Conservation (phyloP, 2,888 invertebrate genomes). For the Rotaria macrura region DNA sequence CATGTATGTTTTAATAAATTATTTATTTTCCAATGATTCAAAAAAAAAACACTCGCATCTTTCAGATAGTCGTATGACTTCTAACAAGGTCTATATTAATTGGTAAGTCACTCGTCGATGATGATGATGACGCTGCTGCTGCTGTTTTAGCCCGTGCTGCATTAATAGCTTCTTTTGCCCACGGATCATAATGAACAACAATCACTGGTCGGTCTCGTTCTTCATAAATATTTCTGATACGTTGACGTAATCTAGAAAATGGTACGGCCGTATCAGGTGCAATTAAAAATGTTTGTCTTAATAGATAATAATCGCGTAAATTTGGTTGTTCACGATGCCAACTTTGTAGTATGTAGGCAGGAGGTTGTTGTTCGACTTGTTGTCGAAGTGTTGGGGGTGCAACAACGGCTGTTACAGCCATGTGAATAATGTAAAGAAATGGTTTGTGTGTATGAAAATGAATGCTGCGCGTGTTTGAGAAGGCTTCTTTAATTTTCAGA, state of each 20-base stretch:
- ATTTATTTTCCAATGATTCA: too few species aligned
- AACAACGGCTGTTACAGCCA: not conserved
- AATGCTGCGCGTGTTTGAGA: not conserved
- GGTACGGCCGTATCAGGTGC: slow-evolving; percentile 1
- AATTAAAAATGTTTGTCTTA: not conserved
- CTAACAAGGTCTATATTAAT: not conserved
- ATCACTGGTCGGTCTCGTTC: not conserved
- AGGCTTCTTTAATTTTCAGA: not conserved
- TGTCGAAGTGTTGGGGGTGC: not conserved
- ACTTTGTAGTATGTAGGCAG: not conserved
- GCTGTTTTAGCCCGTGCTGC: not conserved
- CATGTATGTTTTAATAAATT: not conserved
- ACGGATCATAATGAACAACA: not conserved
- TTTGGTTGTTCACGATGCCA: slow-evolving; percentile 4
- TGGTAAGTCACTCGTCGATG: not conserved
- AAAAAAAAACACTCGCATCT: not conserved
- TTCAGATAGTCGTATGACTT: not conserved
- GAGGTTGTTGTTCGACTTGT: not conserved
- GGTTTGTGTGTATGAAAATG: not conserved
- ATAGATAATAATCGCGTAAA: not conserved
- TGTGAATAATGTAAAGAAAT: not conserved
- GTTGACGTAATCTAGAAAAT: not conserved
- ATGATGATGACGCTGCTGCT: not conserved
- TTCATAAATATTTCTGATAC: not conserved
- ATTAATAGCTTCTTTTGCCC: not conserved